Conservation (phyloP, 2,797 vertebrate genomes). For the Microchirus variegatus region DNA sequence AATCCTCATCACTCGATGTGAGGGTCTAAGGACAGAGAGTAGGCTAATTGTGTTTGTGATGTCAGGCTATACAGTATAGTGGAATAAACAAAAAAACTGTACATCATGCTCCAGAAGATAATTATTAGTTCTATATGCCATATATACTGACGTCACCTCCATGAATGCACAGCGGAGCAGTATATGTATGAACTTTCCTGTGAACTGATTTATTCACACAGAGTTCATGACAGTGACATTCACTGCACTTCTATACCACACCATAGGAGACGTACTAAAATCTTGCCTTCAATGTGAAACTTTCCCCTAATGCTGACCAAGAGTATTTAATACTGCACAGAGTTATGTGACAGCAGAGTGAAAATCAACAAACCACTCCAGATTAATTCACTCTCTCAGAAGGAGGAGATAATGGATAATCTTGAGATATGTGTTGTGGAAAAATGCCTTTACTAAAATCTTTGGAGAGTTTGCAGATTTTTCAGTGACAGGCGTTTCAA, state of each 20-base stretch:
- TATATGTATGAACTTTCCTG: no score
- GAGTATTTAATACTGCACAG: constrained; percentile 26
- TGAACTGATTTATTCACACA: background rate
- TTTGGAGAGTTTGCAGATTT: constrained; percentile 23
- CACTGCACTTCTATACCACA: constrained; percentile 18
- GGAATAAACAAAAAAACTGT: no score
- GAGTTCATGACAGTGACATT: constrained; percentile 28
- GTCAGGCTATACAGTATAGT: no score
- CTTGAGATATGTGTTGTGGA: constrained; percentile 4
- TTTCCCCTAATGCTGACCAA: constrained; percentile 43
- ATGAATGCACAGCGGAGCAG: no score
- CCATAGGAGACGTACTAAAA: constrained; percentile 25
- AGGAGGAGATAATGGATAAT: constrained; percentile 13
- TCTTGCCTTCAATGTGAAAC: constrained; percentile 10
- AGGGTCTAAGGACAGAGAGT: no score
- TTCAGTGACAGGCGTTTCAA: constrained; percentile 6
- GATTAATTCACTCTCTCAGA: constrained; percentile 20
- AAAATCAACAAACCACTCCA: constrained; percentile 23
- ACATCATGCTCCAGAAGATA: no score
- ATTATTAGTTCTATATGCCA: no score
- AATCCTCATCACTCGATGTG: no score
- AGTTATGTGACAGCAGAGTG: constrained; percentile 19
- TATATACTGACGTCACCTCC: no score
- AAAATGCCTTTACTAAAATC: constrained; percentile 16
- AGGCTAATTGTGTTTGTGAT: no score